Evolutionary conservation across 1,140 invertebrate species (phyloP).

Genomic region (Pogonus chalceus): DNA sequence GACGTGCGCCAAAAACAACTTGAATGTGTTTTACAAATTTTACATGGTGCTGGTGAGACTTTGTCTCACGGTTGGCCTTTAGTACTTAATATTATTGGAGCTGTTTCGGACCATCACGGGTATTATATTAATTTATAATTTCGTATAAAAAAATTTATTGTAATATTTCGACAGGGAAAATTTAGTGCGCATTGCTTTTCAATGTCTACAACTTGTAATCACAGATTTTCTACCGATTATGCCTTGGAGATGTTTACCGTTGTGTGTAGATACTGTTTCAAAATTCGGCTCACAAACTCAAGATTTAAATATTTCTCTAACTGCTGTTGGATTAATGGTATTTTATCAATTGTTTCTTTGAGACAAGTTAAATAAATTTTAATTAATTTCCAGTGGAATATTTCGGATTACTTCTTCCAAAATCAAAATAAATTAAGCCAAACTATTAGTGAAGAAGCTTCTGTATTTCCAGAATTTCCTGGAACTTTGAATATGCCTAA

Average conservation of each 20-base stretch:
- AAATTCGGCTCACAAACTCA: conserved; percentile 94
- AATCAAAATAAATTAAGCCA: conserved; percentile 79
- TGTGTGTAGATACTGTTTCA: conserved; percentile 88
- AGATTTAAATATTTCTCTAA: conserved; percentile 97
- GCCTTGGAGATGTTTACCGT: conserved; percentile 76
- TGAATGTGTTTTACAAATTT: conserved; percentile 85
- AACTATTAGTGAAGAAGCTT: conserved; percentile 55
- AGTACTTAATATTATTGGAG: conserved; percentile 87
- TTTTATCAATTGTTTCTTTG: conserved; percentile 18
- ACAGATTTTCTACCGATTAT: conserved; percentile 88
- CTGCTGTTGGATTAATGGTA: conserved; percentile 92
- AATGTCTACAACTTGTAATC: conserved; percentile 92
- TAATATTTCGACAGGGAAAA: conserved; percentile 59
- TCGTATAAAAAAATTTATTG: conserved; percentile 9
- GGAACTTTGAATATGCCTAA: conserved; percentile 74
- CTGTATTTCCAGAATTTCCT: conserved; percentile 72
- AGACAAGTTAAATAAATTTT: conserved; percentile 12
- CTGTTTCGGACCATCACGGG: conserved; percentile 87
- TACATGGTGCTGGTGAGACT: conserved; percentile 86
- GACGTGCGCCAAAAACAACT: conserved; percentile 92
- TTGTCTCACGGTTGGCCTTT: conserved; percentile 90
- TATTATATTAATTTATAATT: conserved; percentile 33
- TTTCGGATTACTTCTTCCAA: conserved; percentile 93
- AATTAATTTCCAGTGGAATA: conserved; percentile 75
- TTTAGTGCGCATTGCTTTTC: conserved; percentile 86